Base-by-base conservation (phyloP, 2,888 invertebrate species). In the Phania funesta region DNA sequence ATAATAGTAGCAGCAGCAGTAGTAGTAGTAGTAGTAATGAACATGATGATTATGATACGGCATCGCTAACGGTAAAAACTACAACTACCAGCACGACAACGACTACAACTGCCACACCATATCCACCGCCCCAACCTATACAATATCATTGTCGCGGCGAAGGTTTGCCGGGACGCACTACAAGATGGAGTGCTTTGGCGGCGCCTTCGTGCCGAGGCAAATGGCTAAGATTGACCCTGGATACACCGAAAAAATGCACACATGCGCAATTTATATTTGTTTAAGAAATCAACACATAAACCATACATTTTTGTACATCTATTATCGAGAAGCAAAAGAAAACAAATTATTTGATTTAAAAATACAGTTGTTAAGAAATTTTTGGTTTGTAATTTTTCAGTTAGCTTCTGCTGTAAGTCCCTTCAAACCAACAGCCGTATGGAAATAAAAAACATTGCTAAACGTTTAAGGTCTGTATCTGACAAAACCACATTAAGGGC, bases 151-250 rank as follows among this genome's bases (percentile, higher is more conserved):
- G 97, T 92, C 94, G 95, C 83, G 97, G 97, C 0, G 97, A 97
- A 89, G 97, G 97, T 0, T 94, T 95, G 2, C 92, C 94, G 32
- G 94, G 94, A 0, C 93, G 94, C 76, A 92, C 94, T 82, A 97
- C 97, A 11, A 93, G 96, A 75, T 97, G 96, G 95, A 95, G 95
- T 86, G 96, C 96, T 38, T 92, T 97, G 35, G 94, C 96, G 56
- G 95, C 95, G n/a, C 95, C 95, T 0, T 95, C 96, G 87, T 97
- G 97, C 90, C 96, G 96, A 87, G 97, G 97, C 44, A 96, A 96
- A 89, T 97, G 97, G 97, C 91, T 95, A 56, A 93, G 96, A 58
- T 89, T 92, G 73, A 92, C 92, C 80, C 88, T 92, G 0, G 90
- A 90, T 0, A 87, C 90, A 84, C 90, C 90, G 71, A 90, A 90